Base-by-base conservation (phyloP, 1,140 invertebrate species). In the Drosophila kepulauana region DNA sequence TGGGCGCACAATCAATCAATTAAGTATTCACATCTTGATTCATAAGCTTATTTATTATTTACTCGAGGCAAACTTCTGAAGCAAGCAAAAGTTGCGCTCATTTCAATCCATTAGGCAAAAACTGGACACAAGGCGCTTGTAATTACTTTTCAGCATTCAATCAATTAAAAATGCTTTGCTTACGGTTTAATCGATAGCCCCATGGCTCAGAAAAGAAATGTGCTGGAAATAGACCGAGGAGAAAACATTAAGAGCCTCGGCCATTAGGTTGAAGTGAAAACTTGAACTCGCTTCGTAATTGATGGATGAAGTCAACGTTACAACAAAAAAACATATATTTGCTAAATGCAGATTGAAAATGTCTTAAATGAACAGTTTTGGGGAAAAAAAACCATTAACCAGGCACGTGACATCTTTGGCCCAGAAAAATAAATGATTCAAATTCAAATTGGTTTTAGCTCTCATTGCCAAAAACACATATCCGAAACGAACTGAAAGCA, bases 151-250 rank as follows among this genome's bases (percentile, higher is more conserved):
- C 51, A 79, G 68, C 79, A 63, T 75, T 78, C 82, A 88, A 87
- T 87, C 84, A 87, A 87, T 87, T 87, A 79, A 70, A 78, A 70
- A 74, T 82, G 64, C 82, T 78, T 70, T 33, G 43, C 82, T 78
- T 63, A 45, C 43, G 65, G 56, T 69, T 73, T 75, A 87, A 87
- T 88, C 76, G 80, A 88, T 88, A 75, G 52, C 68, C 68, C 62
- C 35, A 8, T 25, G 35, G 45, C 20, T 57, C 30, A 25, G 25
- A 56, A 63, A 48, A 49, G 20, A 56, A 38, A 33, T 52, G 10
- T 15, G 2, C 6, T 38, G 8, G 35, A 38, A 38, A 38, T 38
- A 38, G 35, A 38, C 7, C 8, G 6, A 11, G n/a, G 20, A 25
- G 20, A 25, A 25, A 58, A 33, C 16, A 57, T 57, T 25, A 43